Evolutionary conservation across 2,888 invertebrate species (phyloP).

Genomic region (Clistopyga incitator): DNA sequence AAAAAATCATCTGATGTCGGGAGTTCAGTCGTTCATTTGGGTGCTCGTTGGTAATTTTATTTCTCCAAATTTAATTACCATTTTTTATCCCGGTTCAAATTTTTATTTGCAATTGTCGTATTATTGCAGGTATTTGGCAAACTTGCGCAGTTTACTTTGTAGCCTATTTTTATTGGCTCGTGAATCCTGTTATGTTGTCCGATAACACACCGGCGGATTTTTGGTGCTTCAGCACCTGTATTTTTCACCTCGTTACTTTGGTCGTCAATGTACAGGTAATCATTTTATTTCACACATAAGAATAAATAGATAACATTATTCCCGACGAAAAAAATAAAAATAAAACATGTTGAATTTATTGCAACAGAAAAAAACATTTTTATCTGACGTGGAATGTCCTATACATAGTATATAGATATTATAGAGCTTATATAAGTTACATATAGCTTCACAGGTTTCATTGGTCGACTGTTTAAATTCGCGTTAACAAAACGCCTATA

Average conservation of each 20-base stretch:
- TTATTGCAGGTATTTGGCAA: constrained; percentile 87
- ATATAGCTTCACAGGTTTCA: no score
- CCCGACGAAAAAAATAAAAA: no score
- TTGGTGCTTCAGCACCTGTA: constrained; percentile 82
- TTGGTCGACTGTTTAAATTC: no score
- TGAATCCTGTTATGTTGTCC: constrained; percentile 85
- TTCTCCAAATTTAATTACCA: background rate
- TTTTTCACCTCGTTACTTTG: constrained; percentile 78
- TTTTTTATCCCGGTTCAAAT: constrained; percentile 12
- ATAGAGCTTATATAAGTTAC: no score
- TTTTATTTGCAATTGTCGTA: background rate
- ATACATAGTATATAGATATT: no score
- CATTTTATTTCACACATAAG: background rate
- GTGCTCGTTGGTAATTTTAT: constrained; percentile 82
- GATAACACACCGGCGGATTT: constrained; percentile 86
- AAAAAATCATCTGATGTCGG: constrained; percentile 88
- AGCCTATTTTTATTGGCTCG: constrained; percentile 83
- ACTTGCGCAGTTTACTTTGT: constrained; percentile 87
- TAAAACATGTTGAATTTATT: no score
- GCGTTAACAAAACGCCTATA: background rate
- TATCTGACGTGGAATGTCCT: no score
- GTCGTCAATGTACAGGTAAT: constrained; percentile 78
- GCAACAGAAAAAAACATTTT: no score
- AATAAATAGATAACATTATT: no score
- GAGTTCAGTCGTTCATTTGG: constrained; percentile 88